These are phyloP conservation scores for Sepioteuthis lessoniana DNA, from an alignment of 2,888 invertebrate genomes.

Conservation along the genomic window DNA sequence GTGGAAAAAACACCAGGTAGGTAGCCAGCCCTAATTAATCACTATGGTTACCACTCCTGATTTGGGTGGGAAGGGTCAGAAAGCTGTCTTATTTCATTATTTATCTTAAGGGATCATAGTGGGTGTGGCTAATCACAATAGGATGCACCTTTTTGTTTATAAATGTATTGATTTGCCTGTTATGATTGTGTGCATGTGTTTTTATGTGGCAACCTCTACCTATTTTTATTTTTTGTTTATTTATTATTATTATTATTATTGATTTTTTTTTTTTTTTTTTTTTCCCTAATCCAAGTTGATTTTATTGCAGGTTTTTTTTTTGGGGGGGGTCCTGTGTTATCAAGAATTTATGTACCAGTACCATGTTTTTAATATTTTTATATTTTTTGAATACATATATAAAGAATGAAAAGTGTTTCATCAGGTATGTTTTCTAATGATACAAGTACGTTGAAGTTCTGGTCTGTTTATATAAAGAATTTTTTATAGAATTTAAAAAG, in stretches of 20 bases:
- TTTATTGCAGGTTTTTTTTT: too few relatives aligned
- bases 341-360: too few relatives aligned
- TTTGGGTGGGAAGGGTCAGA: too few relatives aligned
- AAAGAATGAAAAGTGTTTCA: background rate
- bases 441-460: background rate
- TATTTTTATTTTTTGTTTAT: background rate
- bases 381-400: background rate
- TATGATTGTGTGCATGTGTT: background rate
- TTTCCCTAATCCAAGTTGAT: background rate
- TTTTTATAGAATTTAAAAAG: background rate
- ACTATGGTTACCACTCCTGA: background rate
- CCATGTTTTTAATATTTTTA: background rate
- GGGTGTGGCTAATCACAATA: background rate
- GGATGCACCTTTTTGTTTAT: background rate
- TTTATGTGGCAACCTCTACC: background rate
- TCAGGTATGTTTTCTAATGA: background rate
- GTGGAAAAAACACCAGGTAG: slow-evolving; percentile 45
- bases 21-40: slow-evolving; percentile 16
- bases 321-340: too few relatives aligned
- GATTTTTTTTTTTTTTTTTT: background rate
- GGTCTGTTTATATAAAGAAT: background rate
- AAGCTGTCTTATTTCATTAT: background rate
- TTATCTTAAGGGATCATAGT: background rate
- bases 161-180: slow-evolving; percentile 18
- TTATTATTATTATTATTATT: background rate